Evolutionary conservation across 1,140 invertebrate species (phyloP).

Genomic region (Ceratina australensis): DNA sequence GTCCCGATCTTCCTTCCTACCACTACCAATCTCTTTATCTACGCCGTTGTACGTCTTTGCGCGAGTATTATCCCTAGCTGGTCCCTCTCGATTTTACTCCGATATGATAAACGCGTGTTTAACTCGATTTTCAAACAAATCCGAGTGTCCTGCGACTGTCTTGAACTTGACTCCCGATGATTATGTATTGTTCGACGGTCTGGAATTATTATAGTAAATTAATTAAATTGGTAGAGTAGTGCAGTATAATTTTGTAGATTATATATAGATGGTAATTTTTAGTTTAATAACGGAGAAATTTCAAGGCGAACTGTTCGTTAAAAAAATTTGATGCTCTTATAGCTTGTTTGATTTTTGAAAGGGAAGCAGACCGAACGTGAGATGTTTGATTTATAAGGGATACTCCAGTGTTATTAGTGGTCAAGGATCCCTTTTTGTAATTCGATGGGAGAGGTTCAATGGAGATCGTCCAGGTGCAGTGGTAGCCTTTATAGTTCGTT

Average conservation of each 20-base stretch:
- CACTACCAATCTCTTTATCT: conserved; percentile 49
- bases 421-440: not conserved
- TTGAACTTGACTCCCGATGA: not conserved
- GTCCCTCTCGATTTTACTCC: conserved; percentile 10
- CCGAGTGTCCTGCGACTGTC: not conserved
- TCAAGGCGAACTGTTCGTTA: too few relatives aligned
- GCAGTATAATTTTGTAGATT: too few relatives aligned
- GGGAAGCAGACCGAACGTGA: not conserved
- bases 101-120: not conserved
- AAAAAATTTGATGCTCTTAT: not conserved
- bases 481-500: not conserved
- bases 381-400: conserved; percentile 11
- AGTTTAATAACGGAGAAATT: too few relatives aligned
- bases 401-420: conserved; percentile 5
- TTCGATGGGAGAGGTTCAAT: not conserved
- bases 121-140: not conserved
- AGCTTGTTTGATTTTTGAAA: not conserved
- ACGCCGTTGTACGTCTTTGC: conserved; percentile 26
- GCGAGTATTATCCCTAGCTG: conserved; percentile 64
- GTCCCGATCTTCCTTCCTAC: conserved; percentile 1
- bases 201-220: not conserved
- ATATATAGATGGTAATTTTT: too few relatives aligned
- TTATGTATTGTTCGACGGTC: not conserved
- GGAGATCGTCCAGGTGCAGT: not conserved
- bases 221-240: not conserved